phyloP scores from a whole-genome alignment of 2,888 invertebrate genomes.

The Erynnis tages region DNA sequence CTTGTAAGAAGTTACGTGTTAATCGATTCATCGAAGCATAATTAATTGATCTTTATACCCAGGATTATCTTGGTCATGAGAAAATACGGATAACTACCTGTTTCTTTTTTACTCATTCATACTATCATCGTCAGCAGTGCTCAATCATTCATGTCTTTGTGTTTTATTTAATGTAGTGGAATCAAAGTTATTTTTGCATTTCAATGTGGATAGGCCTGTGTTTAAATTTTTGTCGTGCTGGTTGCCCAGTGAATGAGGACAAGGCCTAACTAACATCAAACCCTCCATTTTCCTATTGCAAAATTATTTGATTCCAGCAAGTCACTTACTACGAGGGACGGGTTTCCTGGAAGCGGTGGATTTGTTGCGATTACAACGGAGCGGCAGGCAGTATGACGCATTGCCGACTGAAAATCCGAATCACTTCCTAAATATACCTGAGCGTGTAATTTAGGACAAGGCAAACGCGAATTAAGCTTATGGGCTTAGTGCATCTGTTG shows the following conservation, averaged over 20 bases:
- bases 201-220: no score
- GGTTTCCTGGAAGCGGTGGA: constrained; percentile 29
- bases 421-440: constrained; percentile 44
- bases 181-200: no score
- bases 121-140: no score
- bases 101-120: no score
- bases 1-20: not conserved
- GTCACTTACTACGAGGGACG: constrained; percentile 12
- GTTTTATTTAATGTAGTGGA: no score
- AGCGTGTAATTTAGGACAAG: constrained; percentile 36
- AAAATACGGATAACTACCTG: not conserved
- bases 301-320: constrained; percentile 10
- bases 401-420: constrained; percentile 22
- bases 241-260: no score
- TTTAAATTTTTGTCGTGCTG: no score
- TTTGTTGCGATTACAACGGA: constrained; percentile 22
- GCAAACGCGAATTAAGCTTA: constrained; percentile 19
- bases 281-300: constrained; percentile 11
- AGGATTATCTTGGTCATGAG: not conserved
- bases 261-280: constrained; percentile 1
- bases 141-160: no score
- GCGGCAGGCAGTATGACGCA: constrained; percentile 27
- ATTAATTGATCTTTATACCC: not conserved
- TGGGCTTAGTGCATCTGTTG: constrained; percentile 18
- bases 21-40: constrained; percentile 5